Base-by-base conservation (phyloP, 2,888 invertebrate species). In the Caenorhabditis virilis region DNA sequence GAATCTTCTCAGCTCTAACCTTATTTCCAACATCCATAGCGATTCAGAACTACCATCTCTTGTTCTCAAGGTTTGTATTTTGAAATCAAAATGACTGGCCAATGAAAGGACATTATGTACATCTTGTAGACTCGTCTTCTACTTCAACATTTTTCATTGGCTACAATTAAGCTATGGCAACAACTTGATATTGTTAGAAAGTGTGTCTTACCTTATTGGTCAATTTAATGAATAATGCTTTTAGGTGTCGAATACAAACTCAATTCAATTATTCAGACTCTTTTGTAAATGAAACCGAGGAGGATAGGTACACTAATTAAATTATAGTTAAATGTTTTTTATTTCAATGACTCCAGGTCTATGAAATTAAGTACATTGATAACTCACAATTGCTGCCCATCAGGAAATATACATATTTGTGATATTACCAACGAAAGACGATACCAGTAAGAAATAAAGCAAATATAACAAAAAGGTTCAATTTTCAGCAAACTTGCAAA, bases 61-160 rank as follows among this genome's bases (percentile, higher is more conserved):
- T 2, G 80, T 81, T 7, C 49, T 81, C 20, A 82, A 78, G 51
- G 67, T 67, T n/a, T 20, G 15, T 18, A 35, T 45, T 23, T 36
- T 2, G 36, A 26, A 11, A 4, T 18, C 20, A 1, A 33, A 20
- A 43, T 42, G 11, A 18, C 18, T 42, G 30, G 6, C 30, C 30
- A 30, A 30, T 30, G 18, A 48, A n/a, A 26, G 25, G 11, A 18
- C 42, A 46, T 26, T 23, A 22, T 41, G 30, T 35, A 46, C 25
- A 25, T 36, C 50, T 61, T 67, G 22, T 18, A 68, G 65, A 81
- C 81, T 16, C 74, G 81, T 18, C 71, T 81, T 13, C 59, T 81
- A 9, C 71, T 81, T 13, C 81, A 81, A 54, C 80, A 81, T 42
- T 81, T 81, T 48, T 75, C 81, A 11, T 48, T 81, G 36, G 81